Evolutionary conservation across 2,797 vertebrate genomes (phyloP).

Genomic region (Poeciliopsis paucimaculata): DNA sequence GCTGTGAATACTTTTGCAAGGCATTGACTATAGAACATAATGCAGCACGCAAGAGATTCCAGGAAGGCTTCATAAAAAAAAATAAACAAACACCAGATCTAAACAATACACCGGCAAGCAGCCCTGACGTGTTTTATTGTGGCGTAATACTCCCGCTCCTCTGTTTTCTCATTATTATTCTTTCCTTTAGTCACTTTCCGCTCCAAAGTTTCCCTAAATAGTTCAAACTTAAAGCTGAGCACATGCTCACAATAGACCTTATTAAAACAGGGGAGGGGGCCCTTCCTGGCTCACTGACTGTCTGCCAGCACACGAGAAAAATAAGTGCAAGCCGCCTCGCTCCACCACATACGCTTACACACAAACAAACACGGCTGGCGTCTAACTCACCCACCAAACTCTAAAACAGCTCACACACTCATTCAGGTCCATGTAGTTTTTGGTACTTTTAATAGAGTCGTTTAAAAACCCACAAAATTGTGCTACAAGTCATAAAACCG

Average conservation of each 20-base stretch:
- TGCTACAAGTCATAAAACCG: background rate
- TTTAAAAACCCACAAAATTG: slow-evolving; percentile 6
- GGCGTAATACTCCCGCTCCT: slow-evolving; percentile 51
- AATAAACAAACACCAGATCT: slow-evolving; percentile 49
- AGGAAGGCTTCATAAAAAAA: slow-evolving; percentile 22
- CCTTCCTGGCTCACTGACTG: slow-evolving; percentile 73
- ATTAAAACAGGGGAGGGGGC: slow-evolving; percentile 60
- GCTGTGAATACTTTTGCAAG: background rate
- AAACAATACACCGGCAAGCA: slow-evolving; percentile 37
- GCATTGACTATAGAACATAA: background rate
- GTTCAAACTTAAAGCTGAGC: slow-evolving; percentile 57
- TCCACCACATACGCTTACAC: slow-evolving; percentile 19
- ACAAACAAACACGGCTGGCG: slow-evolving; percentile 13
- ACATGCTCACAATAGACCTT: slow-evolving; percentile 76
- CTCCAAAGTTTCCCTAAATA: slow-evolving; percentile 77
- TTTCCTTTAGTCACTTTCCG: slow-evolving; percentile 70
- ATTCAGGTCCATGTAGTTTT: background rate
- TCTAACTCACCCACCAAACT: slow-evolving; percentile 3
- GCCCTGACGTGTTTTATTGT: slow-evolving; percentile 55
- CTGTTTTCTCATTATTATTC: slow-evolving; percentile 66
- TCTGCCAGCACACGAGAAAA: slow-evolving; percentile 51
- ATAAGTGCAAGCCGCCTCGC: slow-evolving; percentile 36
- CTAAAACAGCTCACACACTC: background rate
- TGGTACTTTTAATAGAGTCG: background rate
- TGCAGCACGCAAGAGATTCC: background rate